phyloP scores from a whole-genome alignment of 2,888 invertebrate genomes.

The Villa cingulata region DNA sequence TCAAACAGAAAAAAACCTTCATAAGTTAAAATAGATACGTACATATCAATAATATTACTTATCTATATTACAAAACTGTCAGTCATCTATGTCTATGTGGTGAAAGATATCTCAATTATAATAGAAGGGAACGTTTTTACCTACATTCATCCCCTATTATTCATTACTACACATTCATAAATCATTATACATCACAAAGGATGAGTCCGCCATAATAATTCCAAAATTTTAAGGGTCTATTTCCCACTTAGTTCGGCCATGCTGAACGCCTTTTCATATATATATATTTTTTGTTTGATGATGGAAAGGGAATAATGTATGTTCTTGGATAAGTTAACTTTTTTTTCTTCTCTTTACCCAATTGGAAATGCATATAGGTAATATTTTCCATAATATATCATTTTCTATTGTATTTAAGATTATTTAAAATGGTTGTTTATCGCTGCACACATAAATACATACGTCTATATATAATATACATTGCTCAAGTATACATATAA shows the following conservation, averaged over 20 bases:
- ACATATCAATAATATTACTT: neutral
- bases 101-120: neutral
- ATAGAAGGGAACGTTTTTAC: neutral
- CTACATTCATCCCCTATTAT: neutral
- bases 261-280: neutral
- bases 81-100: neutral
- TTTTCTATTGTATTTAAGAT: too few relatives aligned
- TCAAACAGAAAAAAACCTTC: too few relatives aligned
- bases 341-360: too few relatives aligned
- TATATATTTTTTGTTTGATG: neutral
- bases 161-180: neutral
- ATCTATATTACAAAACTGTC: neutral
- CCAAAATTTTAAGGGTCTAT: neutral
- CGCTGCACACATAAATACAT: too few relatives aligned
- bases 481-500: too few relatives aligned
- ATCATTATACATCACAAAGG: neutral
- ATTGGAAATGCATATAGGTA: too few relatives aligned
- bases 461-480: too few relatives aligned
- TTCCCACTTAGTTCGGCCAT: neutral
- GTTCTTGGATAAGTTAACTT: too few relatives aligned
- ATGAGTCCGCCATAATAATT: neutral
- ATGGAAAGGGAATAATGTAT: too few relatives aligned
- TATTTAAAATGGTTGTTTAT: too few relatives aligned
- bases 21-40: too few relatives aligned
- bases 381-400: too few relatives aligned